Evolutionary conservation across 2,888 invertebrate genomes (phyloP).

Genomic region (Mallateleia sp.): DNA sequence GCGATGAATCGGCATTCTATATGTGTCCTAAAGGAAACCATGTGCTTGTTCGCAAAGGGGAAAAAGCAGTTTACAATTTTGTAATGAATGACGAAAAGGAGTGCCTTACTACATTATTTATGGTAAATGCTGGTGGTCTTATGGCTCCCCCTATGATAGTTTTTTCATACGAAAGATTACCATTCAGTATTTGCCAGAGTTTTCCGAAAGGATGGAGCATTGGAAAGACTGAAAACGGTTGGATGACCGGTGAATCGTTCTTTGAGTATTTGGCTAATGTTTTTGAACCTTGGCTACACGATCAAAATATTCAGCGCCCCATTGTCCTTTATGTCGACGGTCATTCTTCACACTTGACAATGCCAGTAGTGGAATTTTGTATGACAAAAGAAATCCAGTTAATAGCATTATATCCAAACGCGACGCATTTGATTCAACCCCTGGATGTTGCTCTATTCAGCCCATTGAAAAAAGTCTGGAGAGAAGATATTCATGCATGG

Average conservation of each 20-base stretch:
- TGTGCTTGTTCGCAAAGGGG: slow-evolving; percentile 37
- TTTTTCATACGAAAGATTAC: slow-evolving; percentile 85
- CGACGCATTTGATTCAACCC: slow-evolving; percentile 83
- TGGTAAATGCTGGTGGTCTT: slow-evolving; percentile 80
- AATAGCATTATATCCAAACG: slow-evolving; percentile 86
- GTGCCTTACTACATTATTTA: slow-evolving; percentile 41
- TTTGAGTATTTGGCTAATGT: slow-evolving; percentile 88
- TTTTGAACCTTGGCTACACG: slow-evolving; percentile 86
- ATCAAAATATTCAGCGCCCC: slow-evolving; percentile 84
- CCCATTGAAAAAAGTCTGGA: not conserved
- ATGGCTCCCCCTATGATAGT: slow-evolving; percentile 82
- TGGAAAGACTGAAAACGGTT: slow-evolving; percentile 88
- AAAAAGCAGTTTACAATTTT: slow-evolving; percentile 61
- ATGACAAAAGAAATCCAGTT: slow-evolving; percentile 85
- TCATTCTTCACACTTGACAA: slow-evolving; percentile 86
- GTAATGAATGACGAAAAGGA: slow-evolving; percentile 53
- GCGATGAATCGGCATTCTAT: slow-evolving; percentile 51
- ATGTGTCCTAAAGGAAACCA: slow-evolving; percentile 35
- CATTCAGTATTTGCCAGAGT: slow-evolving; percentile 78
- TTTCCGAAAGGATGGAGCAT: slow-evolving; percentile 86
- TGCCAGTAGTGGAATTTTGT: slow-evolving; percentile 87
- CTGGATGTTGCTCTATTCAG: slow-evolving; percentile 56
- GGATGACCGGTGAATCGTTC: slow-evolving; percentile 88
- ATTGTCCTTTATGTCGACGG: slow-evolving; percentile 88
- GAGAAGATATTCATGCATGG: not conserved